phyloP scores from a whole-genome alignment of 2,888 invertebrate genomes.

The Lordiphosa fenestrarum region DNA sequence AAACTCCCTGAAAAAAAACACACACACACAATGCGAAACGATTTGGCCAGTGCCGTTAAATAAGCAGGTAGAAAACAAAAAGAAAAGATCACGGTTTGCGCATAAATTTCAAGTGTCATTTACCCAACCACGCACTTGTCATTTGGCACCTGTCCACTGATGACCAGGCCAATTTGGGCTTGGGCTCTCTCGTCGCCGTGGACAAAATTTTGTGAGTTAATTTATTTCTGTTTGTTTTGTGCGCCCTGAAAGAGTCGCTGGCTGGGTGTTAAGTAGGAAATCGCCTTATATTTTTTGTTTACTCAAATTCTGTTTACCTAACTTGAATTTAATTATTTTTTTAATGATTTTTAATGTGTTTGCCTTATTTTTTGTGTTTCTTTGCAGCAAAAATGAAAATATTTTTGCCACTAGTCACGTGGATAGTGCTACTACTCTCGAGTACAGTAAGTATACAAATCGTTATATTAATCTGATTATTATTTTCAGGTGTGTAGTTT shows the following conservation, averaged over 20 bases:
- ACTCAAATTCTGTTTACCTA: slow-evolving; percentile 23
- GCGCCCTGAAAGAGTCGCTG: slow-evolving; percentile 8
- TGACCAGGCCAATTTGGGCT: slow-evolving; percentile 63
- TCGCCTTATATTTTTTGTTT: slow-evolving; percentile 47
- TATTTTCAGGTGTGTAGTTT: slow-evolving; percentile 6
- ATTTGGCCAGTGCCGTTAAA: slow-evolving; percentile 58
- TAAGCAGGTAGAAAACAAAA: slow-evolving; percentile 41
- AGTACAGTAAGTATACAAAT: slow-evolving; percentile 86
- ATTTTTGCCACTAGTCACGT: slow-evolving; percentile 95
- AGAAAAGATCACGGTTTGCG: slow-evolving; percentile 61
- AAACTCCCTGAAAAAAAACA: slow-evolving; percentile 28
- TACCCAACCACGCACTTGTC: slow-evolving; percentile 61
- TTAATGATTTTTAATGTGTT: slow-evolving; percentile 48
- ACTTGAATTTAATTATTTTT: slow-evolving; percentile 50
- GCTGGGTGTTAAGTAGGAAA: slow-evolving; percentile 55
- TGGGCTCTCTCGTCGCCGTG: slow-evolving; percentile 34
- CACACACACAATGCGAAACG: slow-evolving; percentile 38
- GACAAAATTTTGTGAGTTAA: slow-evolving; percentile 63
- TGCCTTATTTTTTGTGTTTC: slow-evolving; percentile 79
- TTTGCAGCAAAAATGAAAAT: slow-evolving; percentile 95
- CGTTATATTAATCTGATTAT: background rate
- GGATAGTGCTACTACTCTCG: slow-evolving; percentile 91
- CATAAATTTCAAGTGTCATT: slow-evolving; percentile 73
- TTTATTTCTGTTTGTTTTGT: slow-evolving; percentile 57
- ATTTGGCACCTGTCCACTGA: slow-evolving; percentile 63